Evolutionary conservation across 2,888 invertebrate species (phyloP), one percentile per base, ranked within the genome.

Genomic region (Apomyelois bistriatella): DNA sequence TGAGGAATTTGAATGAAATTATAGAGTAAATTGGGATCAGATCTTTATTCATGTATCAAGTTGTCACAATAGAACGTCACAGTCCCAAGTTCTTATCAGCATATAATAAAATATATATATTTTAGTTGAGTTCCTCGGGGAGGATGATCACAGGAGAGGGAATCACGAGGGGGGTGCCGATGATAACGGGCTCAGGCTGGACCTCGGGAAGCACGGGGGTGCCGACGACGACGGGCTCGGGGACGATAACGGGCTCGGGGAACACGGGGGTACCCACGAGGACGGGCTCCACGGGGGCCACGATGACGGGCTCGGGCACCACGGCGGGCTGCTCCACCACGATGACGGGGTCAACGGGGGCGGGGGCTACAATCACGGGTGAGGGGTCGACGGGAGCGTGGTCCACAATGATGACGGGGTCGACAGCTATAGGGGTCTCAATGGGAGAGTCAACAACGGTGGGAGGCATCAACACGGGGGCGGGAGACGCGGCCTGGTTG

Each of bases 101-200:
- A 22, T 22, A 5, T 22, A 5, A 22, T 22, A 22, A 3, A 2
- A 22, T 22, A 22, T 22, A 22, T 22, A 38, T 2, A 13, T 8
- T 50, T 70, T 71, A 75, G 71, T 72, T 75, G 49, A 78, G 70
- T 36, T 42, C 56, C n/a, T 74, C 76, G 46, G 77, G 76, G 42
- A 76, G 72, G 55, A 58, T 60, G 50, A 74, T 65, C 60, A 74
- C 60, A 52, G 73, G 72, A 53, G 64, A 41, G 58, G 40, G 52
- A 49, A 61, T 43, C 36, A 60, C 49, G 53, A 38, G 13, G 13
- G 37, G 36, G 4, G 38, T 46, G 22, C 53, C 61, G 15, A 58
- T 62, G 15, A 68, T 60, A n/a, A 65, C 54, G 37, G 56, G 48
- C 10, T 9, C 38, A 9, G 50, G 54, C 32, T 16, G 35, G 10